Evolutionary conservation across 2,888 invertebrate genomes (phyloP), one percentile per base, ranked within the genome.

Genomic region (Drosophila mayaguana): DNA sequence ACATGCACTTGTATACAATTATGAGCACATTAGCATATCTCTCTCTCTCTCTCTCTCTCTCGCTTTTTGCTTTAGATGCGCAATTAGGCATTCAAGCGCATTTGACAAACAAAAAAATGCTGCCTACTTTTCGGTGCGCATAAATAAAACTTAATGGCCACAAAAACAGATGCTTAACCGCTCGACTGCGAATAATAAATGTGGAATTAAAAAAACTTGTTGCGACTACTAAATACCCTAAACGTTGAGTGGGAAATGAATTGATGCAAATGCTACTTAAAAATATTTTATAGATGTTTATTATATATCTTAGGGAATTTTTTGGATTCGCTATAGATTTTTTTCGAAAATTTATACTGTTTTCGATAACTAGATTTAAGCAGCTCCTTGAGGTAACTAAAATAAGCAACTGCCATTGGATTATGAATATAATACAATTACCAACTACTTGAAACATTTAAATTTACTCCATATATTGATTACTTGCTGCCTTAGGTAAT

Each of bases 121-220:
- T 64, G 67, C 63, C 59, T 75, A 63, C 70, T 74, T 60, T 78
- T 79, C 25, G 63, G 68, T 22, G 81, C 67, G 65, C 81, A 83
- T 87, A 81, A 85, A 89, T 86, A 83, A 75, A 64, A 72, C 72
- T 68, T 88, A 84, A 84, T 86, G 81, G 59, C 79, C 73, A 45
- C 56, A 74, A 67, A 81, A 78, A 71, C 86, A 86, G 69, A 73
- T 85, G 86, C 63, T 78, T 67, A 74, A 61, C 70, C 71, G 66
- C n/a, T 38, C 56, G 65, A 56, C 46, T 55, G 40, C 43, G 50
- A 42, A 51, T 65, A 50, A 38, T 64, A 65, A 81, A 69, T 79
- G 51, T 45, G 20, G 25, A 25, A n/a, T 11, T 12, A 36, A 7
- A 36, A 7, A 18, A 20, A 14, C n/a, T 3, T 34, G 36, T 1